phyloP scores from a whole-genome alignment of 1,140 invertebrate genomes.

The Dysdera silvatica region DNA sequence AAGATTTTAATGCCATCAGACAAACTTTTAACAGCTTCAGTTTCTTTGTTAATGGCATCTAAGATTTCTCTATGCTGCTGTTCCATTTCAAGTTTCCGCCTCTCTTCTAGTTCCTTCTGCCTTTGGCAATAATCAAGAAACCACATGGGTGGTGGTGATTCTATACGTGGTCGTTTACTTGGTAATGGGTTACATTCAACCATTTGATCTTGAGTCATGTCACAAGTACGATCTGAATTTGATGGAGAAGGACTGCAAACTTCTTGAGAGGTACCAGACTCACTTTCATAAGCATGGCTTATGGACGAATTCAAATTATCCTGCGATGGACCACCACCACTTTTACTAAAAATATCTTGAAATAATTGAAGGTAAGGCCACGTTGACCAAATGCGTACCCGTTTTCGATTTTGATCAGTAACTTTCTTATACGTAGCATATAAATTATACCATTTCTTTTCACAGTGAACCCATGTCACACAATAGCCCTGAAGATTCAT shows the following conservation, averaged over 20 bases:
- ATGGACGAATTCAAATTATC: neutral
- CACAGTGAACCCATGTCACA: neutral
- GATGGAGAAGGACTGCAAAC: neutral
- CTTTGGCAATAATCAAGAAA: neutral
- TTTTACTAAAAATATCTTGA: neutral
- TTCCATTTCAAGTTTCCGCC: neutral
- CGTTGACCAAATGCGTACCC: neutral
- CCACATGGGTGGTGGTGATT: neutral
- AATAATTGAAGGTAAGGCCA: slow-evolving; percentile 8
- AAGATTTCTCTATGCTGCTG: neutral
- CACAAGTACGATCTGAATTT: neutral
- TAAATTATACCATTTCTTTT: slow-evolving; percentile 9
- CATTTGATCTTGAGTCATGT: neutral
- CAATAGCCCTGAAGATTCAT: neutral
- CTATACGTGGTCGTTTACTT: neutral
- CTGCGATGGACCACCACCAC: neutral
- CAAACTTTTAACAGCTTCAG: neutral
- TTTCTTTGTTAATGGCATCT: neutral
- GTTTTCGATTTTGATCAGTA: slow-evolving; percentile 1
- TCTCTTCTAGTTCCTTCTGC: neutral
- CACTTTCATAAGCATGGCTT: too few species aligned
- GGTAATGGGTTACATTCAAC: neutral
- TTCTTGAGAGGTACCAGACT: neutral
- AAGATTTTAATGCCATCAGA: neutral
- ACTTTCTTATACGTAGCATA: slow-evolving; percentile 11